Base-by-base conservation (phyloP, 2,797 vertebrate genomes). In the Girardinus metallicus region DNA sequence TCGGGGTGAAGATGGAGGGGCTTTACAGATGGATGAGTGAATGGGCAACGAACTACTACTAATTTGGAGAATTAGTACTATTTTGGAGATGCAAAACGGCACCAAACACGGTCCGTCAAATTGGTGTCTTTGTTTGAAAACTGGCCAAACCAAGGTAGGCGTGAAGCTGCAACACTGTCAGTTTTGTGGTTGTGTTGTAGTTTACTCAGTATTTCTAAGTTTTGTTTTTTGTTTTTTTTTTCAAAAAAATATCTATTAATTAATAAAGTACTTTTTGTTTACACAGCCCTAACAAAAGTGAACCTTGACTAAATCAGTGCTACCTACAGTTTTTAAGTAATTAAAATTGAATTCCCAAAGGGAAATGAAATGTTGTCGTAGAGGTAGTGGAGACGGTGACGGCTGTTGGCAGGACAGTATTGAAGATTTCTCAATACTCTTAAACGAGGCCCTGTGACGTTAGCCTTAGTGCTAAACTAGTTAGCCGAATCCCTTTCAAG, bases 61-160 rank as follows among this genome's bases (percentile, higher is more conserved):
- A 15, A 75, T 46, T 78, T 39, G 64, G 62, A 80, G 49, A 81
- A n/a, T 36, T 26, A 36, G 83, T 73, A 26, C 41, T 39, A 26
- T 76, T 49, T 79, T n/a, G 64, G 62, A 80, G 46, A 80, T 36
- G 75, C 60, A 79, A 11, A 80, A 75, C 68, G 64, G 18, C 34
- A 44, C 47, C 46, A n/a, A 82, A 85, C 84, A 49, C 55, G 87
- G 87, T 85, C 72, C 77, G 72, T 83, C 72, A 70, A 85, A 82
- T 64, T 23, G 51, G 23, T 80, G 47, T 78, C 62, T 49, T 49
- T 0, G 34, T 11, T 29, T 41, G 64, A 68, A 39, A 68, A 26
- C 34, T 23, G 62, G 10, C 62, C 34, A 66, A 34, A 18, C 31
- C 2, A 62, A 18, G 13, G 29, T 9, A 7, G 1, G 18, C 39